Evolutionary conservation across 2,888 invertebrate genomes (phyloP).

Genomic region (Agrochola litura): DNA sequence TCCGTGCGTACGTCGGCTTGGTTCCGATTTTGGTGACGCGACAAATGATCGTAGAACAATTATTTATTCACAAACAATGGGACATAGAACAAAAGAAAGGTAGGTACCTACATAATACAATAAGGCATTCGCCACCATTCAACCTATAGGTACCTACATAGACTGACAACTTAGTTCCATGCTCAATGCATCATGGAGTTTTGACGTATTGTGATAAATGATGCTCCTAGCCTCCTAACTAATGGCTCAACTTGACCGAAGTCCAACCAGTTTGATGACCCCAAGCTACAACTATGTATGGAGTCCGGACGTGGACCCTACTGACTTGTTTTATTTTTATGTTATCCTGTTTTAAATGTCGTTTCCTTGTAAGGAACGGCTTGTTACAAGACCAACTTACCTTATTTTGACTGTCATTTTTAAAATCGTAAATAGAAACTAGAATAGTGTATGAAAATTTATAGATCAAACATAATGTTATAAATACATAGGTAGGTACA

Average conservation of each 20-base stretch:
- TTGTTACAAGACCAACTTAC: neutral
- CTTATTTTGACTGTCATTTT: neutral
- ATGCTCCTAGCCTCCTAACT: too few relatives aligned
- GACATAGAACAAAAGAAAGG: neutral
- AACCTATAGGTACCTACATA: neutral
- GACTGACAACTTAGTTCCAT: neutral
- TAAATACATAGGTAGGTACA: too few relatives aligned
- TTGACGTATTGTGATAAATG: constrained; percentile 36
- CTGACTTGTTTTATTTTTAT: constrained; percentile 43
- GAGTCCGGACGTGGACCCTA: neutral
- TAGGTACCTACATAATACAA: neutral
- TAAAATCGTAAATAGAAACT: neutral
- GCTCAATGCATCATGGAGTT: constrained; percentile 12
- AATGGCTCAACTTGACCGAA: neutral
- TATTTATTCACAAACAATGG: neutral
- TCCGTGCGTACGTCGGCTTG: too few relatives aligned
- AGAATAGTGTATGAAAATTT: neutral
- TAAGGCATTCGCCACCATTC: neutral
- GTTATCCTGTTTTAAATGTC: constrained; percentile 32
- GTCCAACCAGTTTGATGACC: constrained; percentile 48
- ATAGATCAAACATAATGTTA: too few relatives aligned
- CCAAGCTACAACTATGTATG: constrained; percentile 21
- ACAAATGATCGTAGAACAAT: neutral
- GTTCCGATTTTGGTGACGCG: neutral
- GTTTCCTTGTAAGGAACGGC: constrained; percentile 1